Percentiles rank a stretch among this genome's conserved stretches.
Evolutionary conservation across 2,113 vertebrate genomes (phyloP).

Genomic region (Thalassarche chlororhynchos): DNA sequence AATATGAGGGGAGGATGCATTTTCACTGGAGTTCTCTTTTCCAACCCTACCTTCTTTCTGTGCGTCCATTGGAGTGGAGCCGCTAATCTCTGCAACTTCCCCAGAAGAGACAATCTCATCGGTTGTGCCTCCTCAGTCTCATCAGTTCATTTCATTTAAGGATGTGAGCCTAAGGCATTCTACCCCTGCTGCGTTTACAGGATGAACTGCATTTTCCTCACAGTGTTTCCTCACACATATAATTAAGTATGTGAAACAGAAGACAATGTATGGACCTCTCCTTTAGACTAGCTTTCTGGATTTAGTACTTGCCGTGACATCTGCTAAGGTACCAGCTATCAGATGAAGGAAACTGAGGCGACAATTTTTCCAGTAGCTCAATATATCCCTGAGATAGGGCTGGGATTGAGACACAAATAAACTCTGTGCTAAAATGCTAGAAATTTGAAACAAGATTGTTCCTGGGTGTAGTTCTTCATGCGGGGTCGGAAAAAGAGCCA

Average conservation of each 20-base stretch:
- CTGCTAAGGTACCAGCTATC: not conserved
- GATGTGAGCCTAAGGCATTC: not conserved
- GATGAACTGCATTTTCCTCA: not conserved
- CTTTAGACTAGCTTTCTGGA: not conserved
- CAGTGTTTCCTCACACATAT: not conserved
- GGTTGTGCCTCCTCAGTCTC: not conserved
- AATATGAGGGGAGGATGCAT: not conserved
- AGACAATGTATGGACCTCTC: not conserved
- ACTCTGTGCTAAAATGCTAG: not conserved
- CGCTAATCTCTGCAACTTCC: not conserved
- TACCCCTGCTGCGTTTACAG: not conserved
- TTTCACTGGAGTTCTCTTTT: not conserved
- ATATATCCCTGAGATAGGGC: not conserved
- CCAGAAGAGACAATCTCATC: not conserved
- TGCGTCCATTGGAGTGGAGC: not conserved
- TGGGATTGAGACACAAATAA: not conserved
- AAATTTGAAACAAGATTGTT: not conserved
- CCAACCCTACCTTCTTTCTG: not conserved
- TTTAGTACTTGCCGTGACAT: not conserved
- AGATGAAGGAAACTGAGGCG: not conserved
- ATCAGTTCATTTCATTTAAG: not conserved
- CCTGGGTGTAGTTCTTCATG: not conserved
- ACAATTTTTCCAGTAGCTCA: not conserved
- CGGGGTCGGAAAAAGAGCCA: not conserved
- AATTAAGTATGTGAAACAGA: not conserved